These are phyloP conservation scores for Bos indicus DNA, from an alignment of 2,113 vertebrate genomes.

Conservation along the genomic window DNA sequence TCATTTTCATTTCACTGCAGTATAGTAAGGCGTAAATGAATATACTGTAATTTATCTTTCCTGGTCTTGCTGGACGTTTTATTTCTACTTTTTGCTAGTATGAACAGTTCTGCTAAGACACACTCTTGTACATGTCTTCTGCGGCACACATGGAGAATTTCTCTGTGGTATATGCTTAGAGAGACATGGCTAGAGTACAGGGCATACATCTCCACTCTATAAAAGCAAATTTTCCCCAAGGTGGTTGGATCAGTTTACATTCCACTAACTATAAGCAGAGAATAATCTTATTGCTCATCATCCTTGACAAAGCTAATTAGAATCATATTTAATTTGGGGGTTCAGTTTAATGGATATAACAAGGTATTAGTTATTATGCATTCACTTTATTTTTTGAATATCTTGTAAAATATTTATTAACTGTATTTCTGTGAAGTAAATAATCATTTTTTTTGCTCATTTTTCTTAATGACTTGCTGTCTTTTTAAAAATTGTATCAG, in stretches of 20 bases:
- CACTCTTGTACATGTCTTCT: not conserved
- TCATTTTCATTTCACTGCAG: not conserved
- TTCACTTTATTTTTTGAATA: not conserved
- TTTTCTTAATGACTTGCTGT: not conserved
- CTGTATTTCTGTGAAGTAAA: not conserved
- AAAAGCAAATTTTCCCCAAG: not conserved
- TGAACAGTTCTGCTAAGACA: not conserved
- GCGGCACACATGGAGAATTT: not conserved
- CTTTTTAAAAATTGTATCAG: not conserved
- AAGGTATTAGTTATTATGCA: not conserved
- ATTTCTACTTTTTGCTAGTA: constrained; percentile 6
- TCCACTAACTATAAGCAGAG: not conserved
- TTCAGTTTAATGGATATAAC: not conserved
- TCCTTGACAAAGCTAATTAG: not conserved
- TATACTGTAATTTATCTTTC: not conserved
- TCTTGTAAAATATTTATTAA: constrained; percentile 11
- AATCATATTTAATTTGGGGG: not conserved
- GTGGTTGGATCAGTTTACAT: not conserved
- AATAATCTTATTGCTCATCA: not conserved
- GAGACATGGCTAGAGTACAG: not conserved
- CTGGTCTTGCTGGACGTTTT: not conserved
- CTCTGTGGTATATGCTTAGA: not conserved
- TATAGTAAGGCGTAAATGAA: not conserved
- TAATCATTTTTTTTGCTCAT: not conserved
- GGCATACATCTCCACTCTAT: not conserved